Evolutionary conservation across 2,113 vertebrate species (phyloP), one percentile per base, ranked within the genome.

Genomic region (Australoheros scitulus): DNA sequence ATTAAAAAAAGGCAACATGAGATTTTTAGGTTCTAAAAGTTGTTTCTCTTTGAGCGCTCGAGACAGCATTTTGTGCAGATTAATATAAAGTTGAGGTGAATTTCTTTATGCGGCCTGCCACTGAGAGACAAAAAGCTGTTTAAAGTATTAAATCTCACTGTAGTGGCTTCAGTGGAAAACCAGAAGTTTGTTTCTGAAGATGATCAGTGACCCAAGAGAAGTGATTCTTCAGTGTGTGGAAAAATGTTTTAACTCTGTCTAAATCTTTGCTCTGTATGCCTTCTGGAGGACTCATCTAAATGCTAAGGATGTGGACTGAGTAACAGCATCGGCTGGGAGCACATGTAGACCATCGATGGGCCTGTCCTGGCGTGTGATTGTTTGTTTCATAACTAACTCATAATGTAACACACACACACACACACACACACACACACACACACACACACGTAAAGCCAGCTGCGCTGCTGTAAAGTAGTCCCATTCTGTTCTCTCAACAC

Each of bases 251-350:
- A 43, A 88, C 70, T 65, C 29, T 1, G 17, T 75, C 36, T 43
- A 81, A 89, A 89, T 61, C 82, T 83, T 77, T 88, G 65, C 59
- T 87, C 80, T 76, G 76, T 56, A 77, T 89, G 60, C 77, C 34
- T 41, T 41, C 77, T 61, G 78, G 75, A 43, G 77, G 72, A 86
- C 18, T 74, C 68, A 79, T 91, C 85, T 91, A 89, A 91, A 86
- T 83, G 84, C 87, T 85, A 87, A 91, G 70, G 41, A 76, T 77
- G 76, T 82, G 38, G 76, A 88, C 78, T 77, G 79, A 84, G 78
- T 86, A 74, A 43, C 68, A 83, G 59, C 56, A 9, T 57, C 11
- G 0, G 72, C 24, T 20, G 13, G 59, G 63, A 63, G 78, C 74
- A 76, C 52, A 38, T 85, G 77, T 20, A 2, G 18, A 79, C 11